Percentiles rank a stretch among this genome's conserved stretches.
Evolutionary conservation across 2,888 invertebrate genomes (phyloP).

Genomic region (Anthophora plumipes): DNA sequence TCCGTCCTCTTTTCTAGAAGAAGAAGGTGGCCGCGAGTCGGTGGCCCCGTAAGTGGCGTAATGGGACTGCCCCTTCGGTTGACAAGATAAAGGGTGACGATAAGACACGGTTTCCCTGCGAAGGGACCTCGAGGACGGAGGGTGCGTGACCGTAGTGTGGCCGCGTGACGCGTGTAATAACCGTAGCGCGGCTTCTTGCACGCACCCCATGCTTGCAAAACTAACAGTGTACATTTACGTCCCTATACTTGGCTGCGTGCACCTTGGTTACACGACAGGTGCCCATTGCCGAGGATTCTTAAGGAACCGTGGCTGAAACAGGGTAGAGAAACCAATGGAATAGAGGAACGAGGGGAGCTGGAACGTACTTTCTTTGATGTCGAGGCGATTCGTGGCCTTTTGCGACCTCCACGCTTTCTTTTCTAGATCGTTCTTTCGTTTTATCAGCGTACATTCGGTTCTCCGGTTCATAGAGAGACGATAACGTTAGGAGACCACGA

Average conservation of each 20-base stretch:
- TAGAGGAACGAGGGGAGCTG: neutral
- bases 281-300: slow-evolving; percentile 58
- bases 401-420: neutral
- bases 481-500: neutral
- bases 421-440: slow-evolving; percentile 13
- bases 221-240: slow-evolving; percentile 54
- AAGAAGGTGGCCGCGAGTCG: slow-evolving; percentile 27
- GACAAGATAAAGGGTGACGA: slow-evolving; percentile 83
- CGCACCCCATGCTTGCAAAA: slow-evolving; percentile 71
- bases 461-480: neutral
- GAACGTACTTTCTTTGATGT: slow-evolving; percentile 47
- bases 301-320: slow-evolving; percentile 34
- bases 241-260: slow-evolving; percentile 42
- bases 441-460: slow-evolving; percentile 18
- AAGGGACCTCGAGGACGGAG: slow-evolving; percentile 64
- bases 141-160: slow-evolving; percentile 80
- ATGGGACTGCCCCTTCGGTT: slow-evolving; percentile 79
- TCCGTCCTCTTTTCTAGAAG: slow-evolving; percentile 26
- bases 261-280: slow-evolving; percentile 64
- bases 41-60: slow-evolving; percentile 75
- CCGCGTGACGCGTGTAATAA: slow-evolving; percentile 84
- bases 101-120: slow-evolving; percentile 72
- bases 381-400: neutral
- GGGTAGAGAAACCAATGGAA: neutral
- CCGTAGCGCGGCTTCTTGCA: slow-evolving; percentile 81